Conservation (phyloP, 2,888 invertebrate species). For the Suillia variegata region DNA sequence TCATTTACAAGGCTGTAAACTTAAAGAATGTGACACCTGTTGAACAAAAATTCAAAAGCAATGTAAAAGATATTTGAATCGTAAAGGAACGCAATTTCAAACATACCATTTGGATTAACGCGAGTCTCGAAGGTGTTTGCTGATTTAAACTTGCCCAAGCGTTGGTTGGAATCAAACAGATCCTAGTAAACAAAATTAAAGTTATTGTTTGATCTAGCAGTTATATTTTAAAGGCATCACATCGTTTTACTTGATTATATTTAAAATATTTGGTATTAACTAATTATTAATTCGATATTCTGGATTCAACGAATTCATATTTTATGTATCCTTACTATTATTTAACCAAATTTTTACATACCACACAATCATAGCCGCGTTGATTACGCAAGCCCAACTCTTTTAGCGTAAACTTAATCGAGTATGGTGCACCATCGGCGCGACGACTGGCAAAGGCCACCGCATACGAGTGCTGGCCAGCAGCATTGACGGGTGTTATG, state of each 20-base stretch:
- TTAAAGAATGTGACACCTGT: constrained; percentile 50
- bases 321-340: too few relatives aligned
- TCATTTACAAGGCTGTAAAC: constrained; percentile 42
- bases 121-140: constrained; percentile 39
- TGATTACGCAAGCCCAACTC: constrained; percentile 54
- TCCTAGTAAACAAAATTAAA: too few relatives aligned
- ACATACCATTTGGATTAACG: constrained; percentile 47
- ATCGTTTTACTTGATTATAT: too few relatives aligned
- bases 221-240: too few relatives aligned
- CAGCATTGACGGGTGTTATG: constrained; percentile 51
- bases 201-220: too few relatives aligned
- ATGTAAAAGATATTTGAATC: background rate
- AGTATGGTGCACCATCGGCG: constrained; percentile 59
- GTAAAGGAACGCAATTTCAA: background rate
- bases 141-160: constrained; percentile 20
- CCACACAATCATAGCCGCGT: constrained; percentile 51
- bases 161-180: constrained; percentile 31
- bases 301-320: too few relatives aligned
- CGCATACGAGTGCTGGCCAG: constrained; percentile 61
- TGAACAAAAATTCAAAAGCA: constrained; percentile 11
- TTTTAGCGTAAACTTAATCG: constrained; percentile 44
- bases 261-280: too few relatives aligned
- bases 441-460: constrained; percentile 62
- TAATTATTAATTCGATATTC: too few relatives aligned
- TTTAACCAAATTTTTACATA: too few relatives aligned